phyloP scores from a whole-genome alignment of 2,113 vertebrate species.

The Crotalus viridis region DNA sequence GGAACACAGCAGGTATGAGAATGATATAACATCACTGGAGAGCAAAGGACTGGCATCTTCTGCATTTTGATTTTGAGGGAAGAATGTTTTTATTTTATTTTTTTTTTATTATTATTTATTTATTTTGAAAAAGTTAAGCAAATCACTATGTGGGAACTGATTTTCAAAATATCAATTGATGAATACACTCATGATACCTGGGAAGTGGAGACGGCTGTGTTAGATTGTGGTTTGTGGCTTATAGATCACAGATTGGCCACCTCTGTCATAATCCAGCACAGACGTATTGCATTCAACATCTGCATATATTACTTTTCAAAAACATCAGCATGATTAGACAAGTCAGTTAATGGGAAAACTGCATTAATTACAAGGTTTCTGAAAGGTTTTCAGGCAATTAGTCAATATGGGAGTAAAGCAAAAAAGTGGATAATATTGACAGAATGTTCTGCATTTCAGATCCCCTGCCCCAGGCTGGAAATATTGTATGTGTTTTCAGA shows the following conservation, averaged over 20 bases:
- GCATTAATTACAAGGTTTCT: background rate
- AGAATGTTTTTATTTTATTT: background rate
- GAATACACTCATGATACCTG: background rate
- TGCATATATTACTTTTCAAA: background rate
- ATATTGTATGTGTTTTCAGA: background rate
- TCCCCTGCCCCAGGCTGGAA: background rate
- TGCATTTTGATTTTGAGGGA: background rate
- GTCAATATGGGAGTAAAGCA: background rate
- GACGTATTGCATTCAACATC: background rate
- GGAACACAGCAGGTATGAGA: background rate
- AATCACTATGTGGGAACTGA: background rate
- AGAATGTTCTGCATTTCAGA: background rate
- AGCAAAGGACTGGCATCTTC: background rate
- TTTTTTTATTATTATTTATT: background rate
- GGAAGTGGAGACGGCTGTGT: background rate
- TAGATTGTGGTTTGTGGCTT: background rate
- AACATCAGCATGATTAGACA: background rate
- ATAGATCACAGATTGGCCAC: background rate
- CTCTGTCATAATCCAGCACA: background rate
- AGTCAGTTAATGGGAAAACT: background rate
- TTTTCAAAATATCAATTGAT: background rate
- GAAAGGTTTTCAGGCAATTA: slow-evolving; percentile 3
- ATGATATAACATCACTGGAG: background rate
- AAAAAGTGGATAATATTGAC: background rate
- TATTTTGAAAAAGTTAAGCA: background rate